Conservation (phyloP, 2,797 vertebrate genomes). For the Enteromius thamalakanensis region DNA sequence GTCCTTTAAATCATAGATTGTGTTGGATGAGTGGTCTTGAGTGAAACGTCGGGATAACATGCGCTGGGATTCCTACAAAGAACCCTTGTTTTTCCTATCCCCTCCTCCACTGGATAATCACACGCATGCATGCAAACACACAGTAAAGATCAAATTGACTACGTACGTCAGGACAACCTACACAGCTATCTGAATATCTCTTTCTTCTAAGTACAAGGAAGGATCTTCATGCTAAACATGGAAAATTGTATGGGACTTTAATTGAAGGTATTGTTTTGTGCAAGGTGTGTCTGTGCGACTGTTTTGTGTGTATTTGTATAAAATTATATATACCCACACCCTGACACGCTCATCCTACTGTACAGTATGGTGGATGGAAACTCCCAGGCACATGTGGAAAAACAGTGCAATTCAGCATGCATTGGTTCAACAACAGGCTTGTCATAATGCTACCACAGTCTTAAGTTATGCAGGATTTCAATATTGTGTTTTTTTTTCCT, state of each 20-base stretch:
- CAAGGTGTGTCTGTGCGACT: constrained; percentile 65
- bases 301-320: constrained; percentile 8
- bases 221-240: constrained; percentile 63
- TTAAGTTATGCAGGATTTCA: neutral
- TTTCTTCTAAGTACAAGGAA: neutral
- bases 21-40: constrained; percentile 52
- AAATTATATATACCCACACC: constrained; percentile 22
- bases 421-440: neutral
- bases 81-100: constrained; percentile 8
- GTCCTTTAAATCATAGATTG: constrained; percentile 1
- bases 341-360: neutral
- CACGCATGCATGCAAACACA: constrained; percentile 36
- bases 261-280: constrained; percentile 5
- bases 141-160: constrained; percentile 12
- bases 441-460: neutral
- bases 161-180: constrained; percentile 41
- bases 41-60: neutral
- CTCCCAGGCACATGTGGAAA: constrained; percentile 31
- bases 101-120: constrained; percentile 33
- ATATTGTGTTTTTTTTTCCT: neutral
- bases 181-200: constrained; percentile 26
- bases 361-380: constrained; percentile 9
- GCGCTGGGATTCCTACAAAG: constrained; percentile 22
- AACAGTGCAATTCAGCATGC: neutral
- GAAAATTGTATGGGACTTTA: constrained; percentile 10